Conservation (phyloP, 1,140 invertebrate genomes). For the Sesamia nonagrioides region DNA sequence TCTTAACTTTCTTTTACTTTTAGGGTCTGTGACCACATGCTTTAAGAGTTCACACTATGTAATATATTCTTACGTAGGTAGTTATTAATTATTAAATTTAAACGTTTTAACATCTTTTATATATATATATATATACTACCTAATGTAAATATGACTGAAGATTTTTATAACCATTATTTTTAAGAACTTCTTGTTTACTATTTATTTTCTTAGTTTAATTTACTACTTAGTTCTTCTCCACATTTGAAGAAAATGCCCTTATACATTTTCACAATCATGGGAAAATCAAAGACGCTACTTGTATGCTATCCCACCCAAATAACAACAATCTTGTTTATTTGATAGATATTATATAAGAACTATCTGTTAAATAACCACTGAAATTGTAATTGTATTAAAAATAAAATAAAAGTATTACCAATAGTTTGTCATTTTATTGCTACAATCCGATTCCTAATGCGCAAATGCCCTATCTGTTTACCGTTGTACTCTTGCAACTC, state of each 20-base stretch:
- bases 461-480: neutral
- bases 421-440: neutral
- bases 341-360: slow-evolving; percentile 23
- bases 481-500: too few relatives aligned
- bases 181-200: slow-evolving; percentile 39
- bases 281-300: slow-evolving; percentile 20
- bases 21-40: slow-evolving; percentile 70
- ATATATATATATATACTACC: slow-evolving; percentile 13
- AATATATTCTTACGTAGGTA: slow-evolving; percentile 43
- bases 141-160: slow-evolving; percentile 50
- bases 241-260: neutral
- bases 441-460: neutral
- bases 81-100: slow-evolving; percentile 20
- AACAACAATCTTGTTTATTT: slow-evolving; percentile 29
- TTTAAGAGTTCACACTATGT: slow-evolving; percentile 51
- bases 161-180: slow-evolving; percentile 44
- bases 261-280: slow-evolving; percentile 6
- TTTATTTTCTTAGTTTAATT: slow-evolving; percentile 44
- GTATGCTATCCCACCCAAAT: slow-evolving; percentile 34
- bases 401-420: slow-evolving; percentile 41
- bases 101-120: slow-evolving; percentile 25
- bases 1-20: slow-evolving; percentile 51
- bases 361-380: slow-evolving; percentile 44
- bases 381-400: slow-evolving; percentile 40
- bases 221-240: slow-evolving; percentile 18